Base-by-base conservation (phyloP, 2,113 vertebrate species). In the Manacus vitellinus region DNA sequence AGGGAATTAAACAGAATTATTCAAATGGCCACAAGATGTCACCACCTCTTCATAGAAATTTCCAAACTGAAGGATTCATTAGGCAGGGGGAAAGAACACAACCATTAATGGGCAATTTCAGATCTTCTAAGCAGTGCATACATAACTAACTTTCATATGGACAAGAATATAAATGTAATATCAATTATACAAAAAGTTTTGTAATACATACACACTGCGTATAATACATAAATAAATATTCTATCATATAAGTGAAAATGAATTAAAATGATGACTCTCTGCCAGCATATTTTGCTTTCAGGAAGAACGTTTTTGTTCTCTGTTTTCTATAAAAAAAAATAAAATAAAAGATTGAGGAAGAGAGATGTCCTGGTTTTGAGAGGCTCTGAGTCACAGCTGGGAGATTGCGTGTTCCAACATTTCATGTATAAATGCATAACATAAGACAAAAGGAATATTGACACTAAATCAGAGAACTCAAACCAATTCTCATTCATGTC, bases 11-110 rank as follows among this genome's bases (percentile, higher is more conserved):
- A 67, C 5, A 9, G 35, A 72, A 62, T 31, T 2, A 66, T 55
- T 62, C 10, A 37, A 82, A 67, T 13, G 73, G 9, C 95, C 96
- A 67, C 85, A 81, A 94, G 95, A 75, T 95, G 95, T 96, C 94
- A 86, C 72, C n/a, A 88, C 14, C 1, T 85, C 12, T n/a, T 75
- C 68, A 30, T 0, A 44, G 52, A 67, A 41, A 27, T 71, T 74
- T 81, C 33, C 9, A 59, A 67, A 35, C 9, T 2, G 18, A 56
- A 7, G 0, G 4, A 8, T 9, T 74, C 30, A 1, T 10, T 30
- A 1, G 12, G 18, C 19, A 5, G 16, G 17, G 5, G 4, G 16
- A 10, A 14, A 73, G 78, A n/a, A 4, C 7, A 9, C 18, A 14
- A 31, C 8, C 3, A 14, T 33, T 43, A 59, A 23, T 7, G 47